phyloP scores from a whole-genome alignment of 53 echinoderm and acorn worm genomes.

The Arbacia lixula region DNA sequence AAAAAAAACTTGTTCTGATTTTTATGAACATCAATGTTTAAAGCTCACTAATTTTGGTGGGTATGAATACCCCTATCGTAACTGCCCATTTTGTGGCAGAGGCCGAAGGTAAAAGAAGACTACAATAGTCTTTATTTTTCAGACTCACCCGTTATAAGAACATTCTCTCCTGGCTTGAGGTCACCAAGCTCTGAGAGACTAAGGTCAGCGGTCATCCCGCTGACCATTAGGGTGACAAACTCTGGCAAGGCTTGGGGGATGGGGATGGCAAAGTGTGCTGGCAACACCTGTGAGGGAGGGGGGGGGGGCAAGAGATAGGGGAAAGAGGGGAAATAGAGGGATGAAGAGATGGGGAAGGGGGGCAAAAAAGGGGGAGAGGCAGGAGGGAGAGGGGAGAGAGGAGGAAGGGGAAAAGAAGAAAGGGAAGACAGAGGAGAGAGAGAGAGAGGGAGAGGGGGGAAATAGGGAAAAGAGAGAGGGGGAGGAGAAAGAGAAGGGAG shows the following conservation, averaged over 20 bases:
- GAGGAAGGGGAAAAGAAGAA: no score
- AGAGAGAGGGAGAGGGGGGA: neutral
- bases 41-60: no score
- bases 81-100: no score
- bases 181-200: slow-evolving; percentile 61
- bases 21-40: no score
- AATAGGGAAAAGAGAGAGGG: neutral
- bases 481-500: neutral
- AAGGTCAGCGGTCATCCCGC: slow-evolving; percentile 86
- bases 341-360: neutral
- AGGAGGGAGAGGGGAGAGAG: neutral
- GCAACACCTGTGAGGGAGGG: slow-evolving; percentile 57
- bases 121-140: no score
- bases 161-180: slow-evolving; percentile 79
- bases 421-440: no score
- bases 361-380: neutral
- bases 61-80: no score
- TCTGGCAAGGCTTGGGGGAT: slow-evolving; percentile 75
- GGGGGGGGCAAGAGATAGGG: neutral
- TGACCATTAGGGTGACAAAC: slow-evolving; percentile 67
- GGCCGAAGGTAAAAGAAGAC: no score
- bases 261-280: slow-evolving; percentile 70
- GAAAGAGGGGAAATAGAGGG: neutral
- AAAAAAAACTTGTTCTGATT: no score
- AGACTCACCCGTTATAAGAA: slow-evolving; percentile 83